These are phyloP conservation scores for Aphelinus atriplicis DNA, from an alignment of 1,140 invertebrate genomes.

Conservation along the genomic window DNA sequence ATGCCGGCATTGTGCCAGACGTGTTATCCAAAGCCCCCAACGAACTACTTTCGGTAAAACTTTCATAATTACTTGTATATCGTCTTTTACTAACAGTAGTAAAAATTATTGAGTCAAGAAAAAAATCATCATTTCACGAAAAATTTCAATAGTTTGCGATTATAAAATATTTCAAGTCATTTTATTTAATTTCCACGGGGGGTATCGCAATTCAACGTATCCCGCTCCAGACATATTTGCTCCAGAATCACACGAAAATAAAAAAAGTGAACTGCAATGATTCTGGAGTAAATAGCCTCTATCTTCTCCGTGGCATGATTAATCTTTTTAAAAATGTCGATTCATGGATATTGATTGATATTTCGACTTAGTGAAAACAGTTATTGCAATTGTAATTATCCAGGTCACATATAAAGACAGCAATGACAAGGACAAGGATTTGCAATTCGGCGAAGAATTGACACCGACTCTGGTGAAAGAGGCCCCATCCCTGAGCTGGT, in stretches of 20 bases:
- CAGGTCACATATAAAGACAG: constrained; percentile 31
- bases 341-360: neutral
- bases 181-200: too few relatives aligned
- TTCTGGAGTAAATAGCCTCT: too few relatives aligned
- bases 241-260: too few relatives aligned
- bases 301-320: neutral
- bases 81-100: too few relatives aligned
- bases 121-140: too few relatives aligned
- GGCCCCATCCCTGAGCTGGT: constrained; percentile 14
- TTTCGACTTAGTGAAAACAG: neutral
- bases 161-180: too few relatives aligned
- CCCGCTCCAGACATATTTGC: too few relatives aligned
- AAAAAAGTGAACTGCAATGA: too few relatives aligned
- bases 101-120: too few relatives aligned
- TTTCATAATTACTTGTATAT: too few relatives aligned
- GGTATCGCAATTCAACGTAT: too few relatives aligned
- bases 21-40: constrained; percentile 10
- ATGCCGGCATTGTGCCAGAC: constrained; percentile 22
- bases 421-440: constrained; percentile 27
- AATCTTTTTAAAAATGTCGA: neutral
- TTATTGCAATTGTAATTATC: neutral
- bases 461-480: constrained; percentile 32
- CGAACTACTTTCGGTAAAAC: constrained; percentile 30
- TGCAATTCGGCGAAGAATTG: constrained; percentile 35
- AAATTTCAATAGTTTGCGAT: too few relatives aligned